These are phyloP conservation scores for Gambusia holbrooki DNA, from an alignment of 2,113 vertebrate species.

Conservation along the genomic window DNA sequence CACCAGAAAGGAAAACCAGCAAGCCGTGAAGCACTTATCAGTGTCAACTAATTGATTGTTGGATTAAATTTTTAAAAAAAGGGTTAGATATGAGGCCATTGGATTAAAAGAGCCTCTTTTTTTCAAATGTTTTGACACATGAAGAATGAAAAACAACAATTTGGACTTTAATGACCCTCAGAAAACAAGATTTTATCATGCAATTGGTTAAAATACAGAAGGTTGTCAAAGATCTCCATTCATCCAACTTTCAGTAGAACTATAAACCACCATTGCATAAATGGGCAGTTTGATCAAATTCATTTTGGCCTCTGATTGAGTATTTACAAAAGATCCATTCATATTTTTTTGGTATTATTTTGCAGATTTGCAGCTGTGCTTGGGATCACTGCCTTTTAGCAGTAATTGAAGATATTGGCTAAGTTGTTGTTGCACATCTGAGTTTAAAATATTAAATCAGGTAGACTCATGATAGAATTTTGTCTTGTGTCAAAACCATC, in stretches of 20 bases:
- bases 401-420: no score
- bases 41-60: conserved; percentile 12
- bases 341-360: neutral
- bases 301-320: neutral
- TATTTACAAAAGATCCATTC: neutral
- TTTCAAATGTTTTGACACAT: neutral
- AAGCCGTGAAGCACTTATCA: conserved; percentile 55
- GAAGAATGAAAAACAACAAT: neutral
- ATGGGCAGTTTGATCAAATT: neutral
- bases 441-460: no score
- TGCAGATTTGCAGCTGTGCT: neutral
- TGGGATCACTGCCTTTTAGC: neutral
- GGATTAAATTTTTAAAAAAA: neutral
- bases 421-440: no score
- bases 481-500: neutral
- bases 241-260: neutral
- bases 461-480: no score
- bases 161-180: neutral
- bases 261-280: neutral
- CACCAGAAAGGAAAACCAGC: conserved; percentile 41
- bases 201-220: neutral
- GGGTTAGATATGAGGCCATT: neutral
- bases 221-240: neutral
- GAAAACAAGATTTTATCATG: neutral
- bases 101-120: neutral